These are phyloP conservation scores for Tiliqua scincoides DNA, from an alignment of 2,113 vertebrate genomes.

Conservation along the genomic window DNA sequence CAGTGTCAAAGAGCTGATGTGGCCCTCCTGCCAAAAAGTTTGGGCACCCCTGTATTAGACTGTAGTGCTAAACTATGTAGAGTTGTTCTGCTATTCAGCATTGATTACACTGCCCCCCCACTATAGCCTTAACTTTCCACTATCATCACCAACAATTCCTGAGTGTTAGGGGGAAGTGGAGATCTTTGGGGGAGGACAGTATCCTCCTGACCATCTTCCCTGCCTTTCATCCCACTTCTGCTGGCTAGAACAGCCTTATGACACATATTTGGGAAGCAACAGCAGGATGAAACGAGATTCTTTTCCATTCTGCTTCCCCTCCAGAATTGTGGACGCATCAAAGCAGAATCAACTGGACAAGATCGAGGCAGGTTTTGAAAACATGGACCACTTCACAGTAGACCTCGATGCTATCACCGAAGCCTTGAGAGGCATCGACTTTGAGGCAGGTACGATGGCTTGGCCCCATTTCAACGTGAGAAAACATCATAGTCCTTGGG, in stretches of 20 bases:
- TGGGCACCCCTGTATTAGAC: no score
- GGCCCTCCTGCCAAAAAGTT: no score
- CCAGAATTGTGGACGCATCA: constrained; percentile 90
- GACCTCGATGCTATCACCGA: constrained; percentile 83
- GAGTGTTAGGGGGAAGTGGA: no score
- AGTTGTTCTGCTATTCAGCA: background rate
- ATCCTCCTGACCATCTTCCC: no score
- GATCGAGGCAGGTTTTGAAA: constrained; percentile 91
- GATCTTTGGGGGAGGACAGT: no score
- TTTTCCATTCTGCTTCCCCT: constrained; percentile 28
- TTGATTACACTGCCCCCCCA: no score
- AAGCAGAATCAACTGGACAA: constrained; percentile 86
- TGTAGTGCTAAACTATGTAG: no score
- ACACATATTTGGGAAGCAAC: background rate
- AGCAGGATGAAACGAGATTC: background rate
- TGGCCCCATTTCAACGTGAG: rapidly evolving
- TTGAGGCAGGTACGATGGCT: constrained; percentile 72
- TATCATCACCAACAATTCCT: no score
- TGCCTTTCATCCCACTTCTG: background rate
- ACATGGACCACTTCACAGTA: constrained; percentile 92
- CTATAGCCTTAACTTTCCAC: no score
- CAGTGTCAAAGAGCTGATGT: no score
- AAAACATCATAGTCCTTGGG: background rate
- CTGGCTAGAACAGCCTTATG: background rate
- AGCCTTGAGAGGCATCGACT: constrained; percentile 83